Evolutionary conservation across 2,888 invertebrate species (phyloP), one percentile per base, ranked within the genome.

Genomic region (Eupithecia subfuscata): DNA sequence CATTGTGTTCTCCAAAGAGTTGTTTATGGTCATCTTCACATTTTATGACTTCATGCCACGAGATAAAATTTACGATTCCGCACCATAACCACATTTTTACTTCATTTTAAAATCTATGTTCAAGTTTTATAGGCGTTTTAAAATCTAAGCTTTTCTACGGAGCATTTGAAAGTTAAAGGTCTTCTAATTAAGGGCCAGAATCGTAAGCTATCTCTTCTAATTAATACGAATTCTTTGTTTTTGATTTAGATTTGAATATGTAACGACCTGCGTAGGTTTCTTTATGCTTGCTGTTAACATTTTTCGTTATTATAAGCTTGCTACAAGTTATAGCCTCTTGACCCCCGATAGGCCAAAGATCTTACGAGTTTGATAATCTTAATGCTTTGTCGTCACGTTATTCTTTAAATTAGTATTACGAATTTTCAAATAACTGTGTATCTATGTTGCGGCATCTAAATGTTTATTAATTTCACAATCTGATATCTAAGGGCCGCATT

Each of bases 161-260:
- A 56, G 43, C 71, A 64, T 76, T 76, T 63, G 73, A 71, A 71
- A 77, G 73, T 78, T 77, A 75, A 75, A 80, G 56, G 73, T 67
- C 63, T 69, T 75, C 73, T 81, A 84, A 85, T 86, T 83, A 86
- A 82, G 78, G 79, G 78, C 74, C 79, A 81, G 82, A 84, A 84
- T 82, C 82, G 82, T 84, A 86, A 84, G 82, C 83, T 78, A 81
- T 79, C 43, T 56, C 60, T 77, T 70, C 79, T 82, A 82, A 84
- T 85, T 82, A 82, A 83, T 78, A 78, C 73, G 43, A 74, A 82
- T 82, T 82, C 80, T 84, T 83, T 81, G 80, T 84, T 82, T 80
- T 81, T 76, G 60, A 78, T 74, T 78, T 77, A 40, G 73, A 76
- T 80, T 80, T 74, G 45, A 81, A 83, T 81, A 75, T 75, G 60